Conservation (phyloP, 2,888 invertebrate species). For the Eilema caniola region DNA sequence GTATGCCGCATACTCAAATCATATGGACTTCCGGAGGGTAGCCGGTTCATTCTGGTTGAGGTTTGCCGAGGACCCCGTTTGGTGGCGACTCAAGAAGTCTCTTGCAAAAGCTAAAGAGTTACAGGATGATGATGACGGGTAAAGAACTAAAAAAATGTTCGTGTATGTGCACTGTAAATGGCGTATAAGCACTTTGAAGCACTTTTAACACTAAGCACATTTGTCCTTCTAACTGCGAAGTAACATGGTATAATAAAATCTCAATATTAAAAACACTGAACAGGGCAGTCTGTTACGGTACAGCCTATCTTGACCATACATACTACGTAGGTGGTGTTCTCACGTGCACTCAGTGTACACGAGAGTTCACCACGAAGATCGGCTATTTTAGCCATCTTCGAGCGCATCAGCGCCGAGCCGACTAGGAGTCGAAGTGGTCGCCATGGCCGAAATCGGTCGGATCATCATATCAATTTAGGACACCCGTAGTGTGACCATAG, state of each 20-base stretch:
- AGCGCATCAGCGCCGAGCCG: too few species aligned
- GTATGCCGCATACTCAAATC: slow-evolving; percentile 47
- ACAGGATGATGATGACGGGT: slow-evolving; percentile 52
- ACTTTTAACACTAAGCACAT: slow-evolving; percentile 39
- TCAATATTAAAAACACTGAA: too few species aligned
- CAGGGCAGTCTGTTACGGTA: too few species aligned
- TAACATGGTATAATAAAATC: background rate
- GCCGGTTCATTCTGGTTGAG: slow-evolving; percentile 50
- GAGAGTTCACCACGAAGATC: too few species aligned
- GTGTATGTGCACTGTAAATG: slow-evolving; percentile 55
- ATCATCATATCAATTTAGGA: too few species aligned
- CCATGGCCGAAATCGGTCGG: too few species aligned
- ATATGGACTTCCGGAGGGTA: slow-evolving; percentile 44
- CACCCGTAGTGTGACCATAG: too few species aligned
- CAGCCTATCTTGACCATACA: too few species aligned
- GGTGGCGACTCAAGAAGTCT: slow-evolving; percentile 50
- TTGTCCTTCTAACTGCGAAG: background rate
- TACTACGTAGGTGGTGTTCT: too few species aligned
- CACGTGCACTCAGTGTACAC: too few species aligned
- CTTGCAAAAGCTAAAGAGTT: slow-evolving; percentile 47
- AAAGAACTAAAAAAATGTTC: slow-evolving; percentile 31
- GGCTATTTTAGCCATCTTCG: too few species aligned
- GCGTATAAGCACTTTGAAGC: slow-evolving; percentile 38
- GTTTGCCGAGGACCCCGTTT: slow-evolving; percentile 47
- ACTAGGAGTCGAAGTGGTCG: too few species aligned